phyloP scores from a whole-genome alignment of 2,888 invertebrate genomes.

The Luperina testacea region DNA sequence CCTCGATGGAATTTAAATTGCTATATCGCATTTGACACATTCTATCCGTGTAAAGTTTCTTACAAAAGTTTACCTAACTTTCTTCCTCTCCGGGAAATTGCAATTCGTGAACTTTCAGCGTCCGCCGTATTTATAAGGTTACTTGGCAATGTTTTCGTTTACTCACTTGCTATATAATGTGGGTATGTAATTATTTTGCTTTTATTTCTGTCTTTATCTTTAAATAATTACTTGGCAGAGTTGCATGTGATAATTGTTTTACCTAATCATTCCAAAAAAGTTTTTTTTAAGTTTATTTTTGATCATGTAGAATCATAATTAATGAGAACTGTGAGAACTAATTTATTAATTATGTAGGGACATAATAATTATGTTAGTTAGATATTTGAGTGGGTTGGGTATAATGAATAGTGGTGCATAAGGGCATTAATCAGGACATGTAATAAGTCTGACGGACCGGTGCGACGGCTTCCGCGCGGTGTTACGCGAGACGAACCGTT shows the following conservation, averaged over 20 bases:
- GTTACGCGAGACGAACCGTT: slow-evolving; percentile 66
- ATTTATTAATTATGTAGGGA: slow-evolving; percentile 11
- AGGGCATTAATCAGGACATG: slow-evolving; percentile 68
- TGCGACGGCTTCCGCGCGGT: slow-evolving; percentile 73
- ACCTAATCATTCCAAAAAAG: slow-evolving; percentile 18
- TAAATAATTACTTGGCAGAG: slow-evolving; percentile 48
- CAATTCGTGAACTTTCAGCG: slow-evolving; percentile 51
- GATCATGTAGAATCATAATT: slow-evolving; percentile 3
- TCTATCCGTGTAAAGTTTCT: slow-evolving; percentile 23
- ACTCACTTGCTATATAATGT: slow-evolving; percentile 24
- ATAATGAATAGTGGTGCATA: slow-evolving; percentile 69
- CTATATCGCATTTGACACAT: not conserved
- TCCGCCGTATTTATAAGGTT: slow-evolving; percentile 49
- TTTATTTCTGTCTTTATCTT: slow-evolving; percentile 30
- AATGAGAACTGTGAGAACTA: slow-evolving; percentile 9
- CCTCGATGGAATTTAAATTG: not conserved
- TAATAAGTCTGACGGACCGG: slow-evolving; percentile 75
- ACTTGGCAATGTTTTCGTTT: slow-evolving; percentile 56
- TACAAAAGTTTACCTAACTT: slow-evolving; percentile 32
- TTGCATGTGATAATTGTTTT: slow-evolving; percentile 43
- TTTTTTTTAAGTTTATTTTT: not conserved
- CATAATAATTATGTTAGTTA: slow-evolving; percentile 12
- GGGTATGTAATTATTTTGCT: slow-evolving; percentile 25
- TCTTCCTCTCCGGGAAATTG: slow-evolving; percentile 27
- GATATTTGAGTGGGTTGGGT: slow-evolving; percentile 38